Conservation (phyloP, 92 coral and sea anemone genomes). For the Porites divaricata region DNA sequence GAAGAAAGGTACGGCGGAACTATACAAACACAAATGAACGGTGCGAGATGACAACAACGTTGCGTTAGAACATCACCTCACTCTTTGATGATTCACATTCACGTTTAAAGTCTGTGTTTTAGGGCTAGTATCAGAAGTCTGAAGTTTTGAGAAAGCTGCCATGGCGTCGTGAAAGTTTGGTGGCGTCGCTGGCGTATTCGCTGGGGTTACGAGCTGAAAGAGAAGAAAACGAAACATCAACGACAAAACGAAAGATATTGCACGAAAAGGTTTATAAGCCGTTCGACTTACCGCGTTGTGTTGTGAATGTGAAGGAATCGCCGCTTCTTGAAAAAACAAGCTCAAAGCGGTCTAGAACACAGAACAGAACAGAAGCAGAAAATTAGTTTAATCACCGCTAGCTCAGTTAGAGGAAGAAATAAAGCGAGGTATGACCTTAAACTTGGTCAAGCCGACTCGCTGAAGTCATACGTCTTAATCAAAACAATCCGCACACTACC, state of each 20-base stretch:
- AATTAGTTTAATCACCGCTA: background rate
- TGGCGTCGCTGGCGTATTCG: conserved; percentile 99
- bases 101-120: conserved; percentile 74
- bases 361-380: conserved; percentile 17
- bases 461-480: conserved; percentile 50
- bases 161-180: conserved; percentile 99
- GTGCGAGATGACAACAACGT: conserved; percentile 50
- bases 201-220: conserved; percentile 98
- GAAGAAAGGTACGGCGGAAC: conserved; percentile 58
- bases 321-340: conserved; percentile 98
- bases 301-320: conserved; percentile 96
- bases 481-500: conserved; percentile 82
- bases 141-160: conserved; percentile 92
- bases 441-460: conserved; percentile 50
- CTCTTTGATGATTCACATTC: conserved; percentile 81
- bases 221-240: conserved; percentile 53
- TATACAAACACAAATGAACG: conserved; percentile 45
- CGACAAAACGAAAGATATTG: conserved; percentile 39
- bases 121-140: conserved; percentile 84
- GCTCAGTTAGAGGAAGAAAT: background rate
- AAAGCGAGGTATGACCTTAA: conserved; percentile 9
- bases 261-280: conserved; percentile 30
- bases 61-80: conserved; percentile 76
- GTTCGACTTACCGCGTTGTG: conserved; percentile 87
- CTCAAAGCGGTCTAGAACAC: conserved; percentile 92